Conservation (phyloP, 2,888 invertebrate species). For the Lasioglossum vierecki region DNA sequence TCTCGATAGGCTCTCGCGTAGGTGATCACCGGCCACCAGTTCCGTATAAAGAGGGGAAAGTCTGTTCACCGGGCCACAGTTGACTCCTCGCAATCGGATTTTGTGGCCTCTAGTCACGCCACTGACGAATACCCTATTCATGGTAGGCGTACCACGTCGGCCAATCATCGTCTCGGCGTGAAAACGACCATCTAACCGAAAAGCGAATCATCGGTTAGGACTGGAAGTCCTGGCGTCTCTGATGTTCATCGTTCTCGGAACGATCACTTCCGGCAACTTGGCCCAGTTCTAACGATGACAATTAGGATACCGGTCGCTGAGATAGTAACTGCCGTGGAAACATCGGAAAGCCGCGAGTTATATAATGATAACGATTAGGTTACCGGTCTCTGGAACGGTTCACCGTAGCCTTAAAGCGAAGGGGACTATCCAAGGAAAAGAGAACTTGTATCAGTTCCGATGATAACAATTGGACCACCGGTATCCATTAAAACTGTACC, state of each 20-base stretch:
- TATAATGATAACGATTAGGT: neutral
- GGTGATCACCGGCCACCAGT: conserved; percentile 24
- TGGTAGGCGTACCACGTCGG: neutral
- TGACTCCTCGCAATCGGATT: conserved; percentile 18
- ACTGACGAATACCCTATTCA: conserved; percentile 21
- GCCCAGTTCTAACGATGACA: conserved; percentile 3
- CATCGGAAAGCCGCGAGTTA: neutral
- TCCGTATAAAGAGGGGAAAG: conserved; percentile 57
- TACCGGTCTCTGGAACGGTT: neutral
- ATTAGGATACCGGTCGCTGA: neutral
- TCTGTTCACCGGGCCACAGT: conserved; percentile 19
- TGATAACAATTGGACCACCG: too few relatives aligned
- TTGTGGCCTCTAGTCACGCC: conserved; percentile 43
- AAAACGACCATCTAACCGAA: neutral
- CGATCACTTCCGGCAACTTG: neutral
- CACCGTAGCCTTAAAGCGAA: too few relatives aligned
- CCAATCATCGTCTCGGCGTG: neutral
- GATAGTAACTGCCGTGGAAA: neutral
- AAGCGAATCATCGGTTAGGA: neutral
- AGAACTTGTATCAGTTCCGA: too few relatives aligned
- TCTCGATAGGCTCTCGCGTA: conserved; percentile 25
- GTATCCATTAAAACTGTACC: too few relatives aligned
- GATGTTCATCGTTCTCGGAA: neutral
- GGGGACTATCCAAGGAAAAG: too few relatives aligned
- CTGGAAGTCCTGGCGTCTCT: neutral